Evolutionary conservation across 2,888 invertebrate species (phyloP).

Genomic region (Corythucha ciliata): DNA sequence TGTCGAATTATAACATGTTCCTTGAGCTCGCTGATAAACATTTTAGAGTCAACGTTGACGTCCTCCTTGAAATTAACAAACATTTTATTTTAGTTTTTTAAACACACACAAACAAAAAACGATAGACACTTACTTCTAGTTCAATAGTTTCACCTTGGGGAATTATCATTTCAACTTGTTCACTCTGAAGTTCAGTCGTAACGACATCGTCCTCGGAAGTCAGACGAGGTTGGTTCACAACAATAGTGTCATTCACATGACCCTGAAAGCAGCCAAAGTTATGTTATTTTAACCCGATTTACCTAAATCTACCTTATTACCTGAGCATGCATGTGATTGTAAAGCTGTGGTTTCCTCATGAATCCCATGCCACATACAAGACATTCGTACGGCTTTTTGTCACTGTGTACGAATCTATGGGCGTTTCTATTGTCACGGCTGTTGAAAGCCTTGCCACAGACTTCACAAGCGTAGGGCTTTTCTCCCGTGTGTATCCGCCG

Average conservation of each 20-base stretch:
- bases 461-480: conserved; percentile 64
- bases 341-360: conserved; percentile 70
- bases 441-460: conserved; percentile 75
- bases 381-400: conserved; percentile 80
- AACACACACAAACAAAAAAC: background rate
- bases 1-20: conserved; percentile 46
- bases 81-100: conserved; percentile 5
- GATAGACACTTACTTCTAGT: too few relatives aligned
- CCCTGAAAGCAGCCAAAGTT: conserved; percentile 44
- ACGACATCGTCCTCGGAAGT: conserved; percentile 42
- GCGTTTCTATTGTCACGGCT: conserved; percentile 76
- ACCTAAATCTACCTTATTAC: conserved; percentile 38
- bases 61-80: conserved; percentile 21
- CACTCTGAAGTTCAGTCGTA: conserved; percentile 38
- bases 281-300: background rate
- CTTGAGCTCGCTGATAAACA: conserved; percentile 47
- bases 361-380: conserved; percentile 69
- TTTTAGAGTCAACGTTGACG: conserved; percentile 39
- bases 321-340: conserved; percentile 63
- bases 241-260: conserved; percentile 70
- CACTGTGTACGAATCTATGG: conserved; percentile 74
- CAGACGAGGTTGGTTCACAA: conserved; percentile 70
- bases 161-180: conserved; percentile 40
- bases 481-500: conserved; percentile 66
- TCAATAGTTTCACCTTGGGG: conserved; percentile 36